Evolutionary conservation across 2,113 vertebrate genomes (phyloP), one percentile per base, ranked within the genome.

Genomic region (Onychostoma macrolepis): DNA sequence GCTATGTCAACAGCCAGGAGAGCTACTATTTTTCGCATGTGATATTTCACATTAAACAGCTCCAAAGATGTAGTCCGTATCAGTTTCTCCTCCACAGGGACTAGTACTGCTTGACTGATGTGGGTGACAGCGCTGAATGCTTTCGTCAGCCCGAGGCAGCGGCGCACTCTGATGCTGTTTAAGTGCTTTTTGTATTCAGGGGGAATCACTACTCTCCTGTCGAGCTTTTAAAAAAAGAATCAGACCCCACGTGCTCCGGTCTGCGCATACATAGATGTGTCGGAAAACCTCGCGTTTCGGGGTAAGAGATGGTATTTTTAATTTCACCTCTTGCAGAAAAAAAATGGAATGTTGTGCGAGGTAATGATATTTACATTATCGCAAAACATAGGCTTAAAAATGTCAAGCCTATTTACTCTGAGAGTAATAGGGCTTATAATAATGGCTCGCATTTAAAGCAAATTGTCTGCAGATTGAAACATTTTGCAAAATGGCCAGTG

Each of bases 1-100:
- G 83, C 89, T 92, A 89, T 93, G 91, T 95, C 94, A 94, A 93
- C 92, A 94, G 88, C 86, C 89, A 90, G 89, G 78, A 90, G 90
- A 89, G 87, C 65, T 87, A 88, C 84, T 86, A 86, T 88, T 88
- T 89, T 92, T 90, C 88, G 87, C 84, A 93, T 91, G 90, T 90
- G 90, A 92, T 91, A 78, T 94, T 94, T 93, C 63, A 17, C 79
- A 89, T 94, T 90, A 83, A 94, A 93, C 90, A 90, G 92, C 90
- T 94, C 90, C 79, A 89, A 90, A 91, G 90, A 92, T 87, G 84
- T 45, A 88, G 91, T 87, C 88, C 63, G 85, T 78, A 0, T 87
- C 92, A 85, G 90, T 92, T 93, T 92, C 92, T 89, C 93, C 94
- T 94, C 96, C 91, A 87, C 90, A 67, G 94, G 94, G 94, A 86